Evolutionary conservation across 2,113 vertebrate species (phyloP).

Genomic region (Calidris pugnax): DNA sequence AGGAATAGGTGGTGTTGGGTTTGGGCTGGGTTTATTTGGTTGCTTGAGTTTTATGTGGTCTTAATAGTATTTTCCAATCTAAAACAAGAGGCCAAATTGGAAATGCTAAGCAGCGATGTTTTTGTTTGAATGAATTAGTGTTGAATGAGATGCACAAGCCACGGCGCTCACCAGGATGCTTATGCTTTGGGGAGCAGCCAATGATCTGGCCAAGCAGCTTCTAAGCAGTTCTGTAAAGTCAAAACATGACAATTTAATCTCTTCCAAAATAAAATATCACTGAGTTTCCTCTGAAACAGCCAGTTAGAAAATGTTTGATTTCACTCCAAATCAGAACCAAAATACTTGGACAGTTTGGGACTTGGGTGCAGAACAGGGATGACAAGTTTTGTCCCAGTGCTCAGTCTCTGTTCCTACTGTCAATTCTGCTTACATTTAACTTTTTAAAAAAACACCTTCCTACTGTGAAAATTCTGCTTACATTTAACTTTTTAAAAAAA

Average conservation of each 20-base stretch:
- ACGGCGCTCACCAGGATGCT: not conserved
- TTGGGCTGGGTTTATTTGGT: not conserved
- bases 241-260: not conserved
- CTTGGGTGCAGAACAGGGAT: not conserved
- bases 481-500: not conserved
- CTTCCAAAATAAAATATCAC: not conserved
- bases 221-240: not conserved
- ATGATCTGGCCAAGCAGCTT: not conserved
- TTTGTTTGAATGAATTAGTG: not conserved
- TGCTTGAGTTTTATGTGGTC: not conserved
- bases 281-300: not conserved
- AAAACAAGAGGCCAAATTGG: not conserved
- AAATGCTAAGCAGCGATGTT: not conserved
- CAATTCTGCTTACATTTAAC: not conserved
- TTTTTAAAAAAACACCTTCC: not conserved
- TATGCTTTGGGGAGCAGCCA: not conserved
- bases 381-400: not conserved
- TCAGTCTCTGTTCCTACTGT: not conserved
- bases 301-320: not conserved
- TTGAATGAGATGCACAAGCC: not conserved
- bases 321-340: not conserved
- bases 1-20: not conserved
- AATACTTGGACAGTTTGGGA: not conserved
- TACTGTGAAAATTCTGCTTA: not conserved
- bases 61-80: not conserved